Percentiles rank a stretch among this genome's conserved stretches.
Evolutionary conservation across 2,888 invertebrate species (phyloP).

Genomic region (Diaprepes abbreviatus): DNA sequence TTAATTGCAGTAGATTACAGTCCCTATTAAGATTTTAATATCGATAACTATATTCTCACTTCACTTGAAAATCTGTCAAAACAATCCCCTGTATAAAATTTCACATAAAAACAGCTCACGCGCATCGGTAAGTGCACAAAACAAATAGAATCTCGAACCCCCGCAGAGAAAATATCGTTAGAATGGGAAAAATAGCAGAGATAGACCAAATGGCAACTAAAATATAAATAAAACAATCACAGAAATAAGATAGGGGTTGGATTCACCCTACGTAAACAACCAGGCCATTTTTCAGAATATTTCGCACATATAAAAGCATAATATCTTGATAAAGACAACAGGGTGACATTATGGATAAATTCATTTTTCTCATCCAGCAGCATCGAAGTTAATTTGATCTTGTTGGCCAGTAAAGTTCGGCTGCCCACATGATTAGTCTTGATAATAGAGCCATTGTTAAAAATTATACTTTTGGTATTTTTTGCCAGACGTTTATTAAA

Average conservation of each 20-base stretch:
- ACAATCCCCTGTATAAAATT: constrained; percentile 27
- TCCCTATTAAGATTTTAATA: constrained; percentile 26
- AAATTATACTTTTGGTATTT: constrained; percentile 19
- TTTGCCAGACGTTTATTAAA: constrained; percentile 6
- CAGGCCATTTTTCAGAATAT: constrained; percentile 18
- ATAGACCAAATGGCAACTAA: constrained; percentile 59
- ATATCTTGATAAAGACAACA: constrained; percentile 40
- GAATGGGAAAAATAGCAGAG: constrained; percentile 57
- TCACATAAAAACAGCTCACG: constrained; percentile 29
- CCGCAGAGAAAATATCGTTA: constrained; percentile 55
- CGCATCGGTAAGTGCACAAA: constrained; percentile 45
- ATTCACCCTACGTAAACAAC: constrained; percentile 23
- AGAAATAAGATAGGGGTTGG: constrained; percentile 39
- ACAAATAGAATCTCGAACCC: constrained; percentile 54
- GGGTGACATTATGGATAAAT: neutral
- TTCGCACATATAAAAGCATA: constrained; percentile 7
- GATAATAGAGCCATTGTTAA: constrained; percentile 18
- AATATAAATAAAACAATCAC: constrained; percentile 52
- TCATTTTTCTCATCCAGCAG: constrained; percentile 4
- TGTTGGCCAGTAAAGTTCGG: constrained; percentile 13
- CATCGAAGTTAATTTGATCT: constrained; percentile 21
- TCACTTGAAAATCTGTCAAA: constrained; percentile 30
- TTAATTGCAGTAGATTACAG: too few species aligned
- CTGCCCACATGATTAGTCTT: constrained; percentile 29
- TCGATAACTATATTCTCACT: constrained; percentile 24